Evolutionary conservation across 2,113 vertebrate species (phyloP).

Genomic region (Agapornis roseicollis): DNA sequence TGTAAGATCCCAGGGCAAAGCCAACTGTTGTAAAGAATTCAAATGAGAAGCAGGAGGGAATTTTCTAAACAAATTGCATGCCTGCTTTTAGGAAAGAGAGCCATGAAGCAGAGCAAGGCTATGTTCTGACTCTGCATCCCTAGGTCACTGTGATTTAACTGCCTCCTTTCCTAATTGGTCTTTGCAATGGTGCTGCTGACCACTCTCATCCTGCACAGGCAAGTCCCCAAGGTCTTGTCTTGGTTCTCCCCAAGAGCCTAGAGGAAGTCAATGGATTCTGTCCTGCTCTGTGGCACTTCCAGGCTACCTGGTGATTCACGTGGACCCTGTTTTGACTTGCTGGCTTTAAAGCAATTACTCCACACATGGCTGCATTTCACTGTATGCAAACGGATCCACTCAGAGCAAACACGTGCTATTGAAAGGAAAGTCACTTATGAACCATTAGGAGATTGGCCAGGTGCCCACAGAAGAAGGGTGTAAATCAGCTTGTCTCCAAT

Average conservation of each 20-base stretch:
- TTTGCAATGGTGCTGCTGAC: not conserved
- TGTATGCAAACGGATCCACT: not conserved
- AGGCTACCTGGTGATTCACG: not conserved
- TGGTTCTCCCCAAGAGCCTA: not conserved
- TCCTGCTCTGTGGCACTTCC: not conserved
- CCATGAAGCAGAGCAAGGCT: not conserved
- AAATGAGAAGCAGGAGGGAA: not conserved
- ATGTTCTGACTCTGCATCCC: not conserved
- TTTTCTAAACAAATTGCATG: not conserved
- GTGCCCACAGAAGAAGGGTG: not conserved
- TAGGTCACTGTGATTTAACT: not conserved
- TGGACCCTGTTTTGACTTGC: rapidly evolving
- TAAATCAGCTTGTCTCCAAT: not conserved
- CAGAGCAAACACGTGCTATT: not conserved
- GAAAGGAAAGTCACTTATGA: not conserved
- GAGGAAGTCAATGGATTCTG: not conserved
- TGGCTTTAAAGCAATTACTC: not conserved
- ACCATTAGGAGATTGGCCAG: not conserved
- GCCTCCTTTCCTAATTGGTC: not conserved
- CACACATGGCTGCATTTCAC: not conserved
- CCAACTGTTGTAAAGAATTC: not conserved
- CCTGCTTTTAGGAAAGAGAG: not conserved
- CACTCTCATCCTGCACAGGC: not conserved
- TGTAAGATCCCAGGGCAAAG: not conserved
- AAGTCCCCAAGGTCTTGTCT: not conserved